Percentiles rank a stretch among this genome's conserved stretches.
These are phyloP conservation scores for Threskiornis aethiopicus DNA, from an alignment of 2,797 vertebrate genomes.

Conservation along the genomic window DNA sequence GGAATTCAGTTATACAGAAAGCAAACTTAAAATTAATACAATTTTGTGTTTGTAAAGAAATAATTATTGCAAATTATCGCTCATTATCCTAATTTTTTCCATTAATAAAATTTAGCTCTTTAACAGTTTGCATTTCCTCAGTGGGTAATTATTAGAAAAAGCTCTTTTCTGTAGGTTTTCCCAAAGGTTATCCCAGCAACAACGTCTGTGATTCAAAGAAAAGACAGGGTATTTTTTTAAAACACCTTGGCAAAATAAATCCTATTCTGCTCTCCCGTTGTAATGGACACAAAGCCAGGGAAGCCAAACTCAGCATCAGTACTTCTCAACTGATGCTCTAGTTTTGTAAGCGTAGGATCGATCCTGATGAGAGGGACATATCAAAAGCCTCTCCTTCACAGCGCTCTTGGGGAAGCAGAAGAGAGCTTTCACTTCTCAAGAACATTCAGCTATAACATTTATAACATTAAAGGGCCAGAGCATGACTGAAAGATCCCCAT, in stretches of 20 bases:
- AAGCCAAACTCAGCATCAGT: not conserved
- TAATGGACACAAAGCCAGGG: not conserved
- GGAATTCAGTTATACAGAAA: slow-evolving; percentile 71
- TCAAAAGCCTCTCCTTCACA: not conserved
- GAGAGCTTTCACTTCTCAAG: not conserved
- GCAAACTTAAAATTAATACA: slow-evolving; percentile 75
- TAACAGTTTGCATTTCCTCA: slow-evolving; percentile 69
- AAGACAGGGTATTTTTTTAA: not conserved
- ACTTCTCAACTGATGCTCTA: not conserved
- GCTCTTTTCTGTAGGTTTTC: slow-evolving; percentile 53
- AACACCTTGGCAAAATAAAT: slow-evolving; percentile 27
- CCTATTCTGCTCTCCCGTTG: not conserved
- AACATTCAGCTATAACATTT: not conserved
- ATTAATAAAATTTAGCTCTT: slow-evolving; percentile 73
- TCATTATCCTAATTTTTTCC: slow-evolving; percentile 73
- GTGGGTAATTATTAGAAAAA: slow-evolving; percentile 59
- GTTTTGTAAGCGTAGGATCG: not conserved
- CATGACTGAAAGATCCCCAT: not conserved
- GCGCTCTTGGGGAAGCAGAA: not conserved
- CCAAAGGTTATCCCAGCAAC: slow-evolving; percentile 58
- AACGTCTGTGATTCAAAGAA: slow-evolving; percentile 1
- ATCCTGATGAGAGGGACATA: not conserved
- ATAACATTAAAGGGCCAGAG: not conserved
- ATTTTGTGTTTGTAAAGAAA: slow-evolving; percentile 76
- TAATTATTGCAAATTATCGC: slow-evolving; percentile 80